Base-by-base conservation (phyloP, 2,888 invertebrate genomes). In the Yponomeuta sedellus region DNA sequence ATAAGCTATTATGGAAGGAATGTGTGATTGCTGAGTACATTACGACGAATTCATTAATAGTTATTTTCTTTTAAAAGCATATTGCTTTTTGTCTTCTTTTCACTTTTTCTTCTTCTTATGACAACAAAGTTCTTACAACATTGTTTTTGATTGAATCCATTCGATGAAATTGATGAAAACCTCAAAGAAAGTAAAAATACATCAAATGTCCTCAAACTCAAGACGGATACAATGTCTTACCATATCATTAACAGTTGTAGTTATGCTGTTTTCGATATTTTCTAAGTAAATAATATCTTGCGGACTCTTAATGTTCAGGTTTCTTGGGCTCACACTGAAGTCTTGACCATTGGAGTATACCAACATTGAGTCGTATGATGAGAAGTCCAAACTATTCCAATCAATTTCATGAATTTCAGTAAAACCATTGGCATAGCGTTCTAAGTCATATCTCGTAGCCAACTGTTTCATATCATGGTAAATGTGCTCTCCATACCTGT, bases 371-470 rank as follows among this genome's bases (percentile, higher is more conserved):
- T 93, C 88, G 72, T 93, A 95, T 44, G 93, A 91, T 64, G 86
- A 81, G 66, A 86, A 77, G 65, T 92, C 77, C 56, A 89, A 80
- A 52, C 83, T 75, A 74, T 90, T 79, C 90, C 91, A 93, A 71
- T 91, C 85, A 70, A 94, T 84, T 40, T 87, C 83, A 19, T 92
- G 88, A 70, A 94, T 83, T 68, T 93, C 92, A 10, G 92, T 92
- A 66, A 94, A 75, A 28, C 92, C 93, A 76, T 94, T 93, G n/a
- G 94, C 92, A 71, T 94, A 88, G 75, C 95, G 93, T 79, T 95
- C 95, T 73, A 95, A 83, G 74, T 94, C 93, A 85, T 94, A 95
- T 75, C 95, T 93, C 59, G 94, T 93, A 76, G 93, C 82, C n/a
- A 95, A 78, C 79, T 95, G 94, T 75, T 94, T 94, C 75, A 94